Percentiles rank a stretch among this genome's conserved stretches.
Conservation (phyloP, 1,140 invertebrate genomes). For the Trialeurodes vaporariorum region DNA sequence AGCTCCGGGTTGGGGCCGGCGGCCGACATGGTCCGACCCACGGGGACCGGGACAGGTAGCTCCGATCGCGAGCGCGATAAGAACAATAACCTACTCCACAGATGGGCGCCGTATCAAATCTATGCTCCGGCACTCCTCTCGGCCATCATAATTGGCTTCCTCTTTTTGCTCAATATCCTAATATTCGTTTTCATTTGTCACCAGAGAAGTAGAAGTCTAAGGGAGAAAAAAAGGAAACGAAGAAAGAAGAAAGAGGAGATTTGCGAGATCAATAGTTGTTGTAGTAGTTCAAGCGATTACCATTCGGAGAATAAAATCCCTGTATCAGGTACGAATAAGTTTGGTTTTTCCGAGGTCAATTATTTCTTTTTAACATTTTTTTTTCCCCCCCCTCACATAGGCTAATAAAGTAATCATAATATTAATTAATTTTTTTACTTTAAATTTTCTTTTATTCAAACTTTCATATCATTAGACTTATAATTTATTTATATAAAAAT, state of each 20-base stretch:
- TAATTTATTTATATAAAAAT: too few species aligned
- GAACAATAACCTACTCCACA: conserved; percentile 55
- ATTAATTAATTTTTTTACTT: too few species aligned
- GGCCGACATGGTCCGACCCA: conserved; percentile 19
- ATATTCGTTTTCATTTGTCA: conserved; percentile 92
- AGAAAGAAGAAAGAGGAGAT: conserved; percentile 47
- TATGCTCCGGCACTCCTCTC: conserved; percentile 84
- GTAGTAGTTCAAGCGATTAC: conserved; percentile 35
- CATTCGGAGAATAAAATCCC: conserved; percentile 23
- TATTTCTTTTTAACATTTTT: too few species aligned
- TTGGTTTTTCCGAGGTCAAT: too few species aligned
- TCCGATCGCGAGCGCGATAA: conserved; percentile 18
- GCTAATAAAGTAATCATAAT: too few species aligned
- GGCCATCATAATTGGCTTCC: conserved; percentile 81
- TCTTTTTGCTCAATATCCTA: conserved; percentile 79
- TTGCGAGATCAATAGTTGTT: conserved; percentile 53
- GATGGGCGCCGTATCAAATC: conserved; percentile 64
- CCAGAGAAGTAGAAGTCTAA: conserved; percentile 57
- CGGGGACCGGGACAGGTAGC: conserved; percentile 22
- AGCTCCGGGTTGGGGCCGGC: conserved; percentile 32
- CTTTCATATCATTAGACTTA: too few species aligned
- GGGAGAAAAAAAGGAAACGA: conserved; percentile 47
- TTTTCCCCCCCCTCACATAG: too few species aligned
- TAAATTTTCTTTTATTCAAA: too few species aligned
- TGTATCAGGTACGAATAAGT: conserved; percentile 27